phyloP scores from a whole-genome alignment of 2,113 vertebrate genomes.

The Ardeotis arabs region DNA sequence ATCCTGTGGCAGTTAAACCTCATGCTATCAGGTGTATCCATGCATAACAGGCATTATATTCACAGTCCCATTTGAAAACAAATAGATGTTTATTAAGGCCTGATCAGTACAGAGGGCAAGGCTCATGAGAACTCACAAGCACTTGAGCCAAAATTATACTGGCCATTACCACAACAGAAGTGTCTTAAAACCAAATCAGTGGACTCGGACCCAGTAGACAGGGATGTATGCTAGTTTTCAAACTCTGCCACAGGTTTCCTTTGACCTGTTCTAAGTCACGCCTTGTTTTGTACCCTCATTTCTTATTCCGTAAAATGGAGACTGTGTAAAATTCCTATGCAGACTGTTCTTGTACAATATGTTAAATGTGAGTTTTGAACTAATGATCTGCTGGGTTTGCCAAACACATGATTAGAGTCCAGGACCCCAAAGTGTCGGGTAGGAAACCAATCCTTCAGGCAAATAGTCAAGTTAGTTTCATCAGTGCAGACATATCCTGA shows the following conservation, averaged over 20 bases:
- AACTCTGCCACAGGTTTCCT: not conserved
- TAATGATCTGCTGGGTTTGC: not conserved
- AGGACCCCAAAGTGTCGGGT: not conserved
- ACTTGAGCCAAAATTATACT: not conserved
- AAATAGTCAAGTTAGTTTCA: not conserved
- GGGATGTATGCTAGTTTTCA: not conserved
- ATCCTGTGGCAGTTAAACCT: not conserved
- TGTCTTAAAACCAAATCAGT: not conserved
- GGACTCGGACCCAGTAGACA: not conserved
- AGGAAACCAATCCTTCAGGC: not conserved
- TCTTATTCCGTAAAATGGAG: not conserved
- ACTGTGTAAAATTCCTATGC: not conserved
- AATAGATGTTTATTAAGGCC: not conserved
- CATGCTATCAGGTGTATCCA: not conserved
- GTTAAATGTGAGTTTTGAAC: not conserved
- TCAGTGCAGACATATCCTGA: conserved; percentile 6
- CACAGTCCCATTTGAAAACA: not conserved
- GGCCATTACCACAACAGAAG: not conserved
- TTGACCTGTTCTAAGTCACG: not conserved
- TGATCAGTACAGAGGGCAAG: not conserved
- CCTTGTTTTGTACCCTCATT: not conserved
- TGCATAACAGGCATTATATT: not conserved
- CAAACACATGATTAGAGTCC: not conserved
- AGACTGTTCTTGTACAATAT: not conserved
- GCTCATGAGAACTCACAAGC: not conserved